phyloP scores from a whole-genome alignment of 2,113 vertebrate genomes.

The Leucopternis melanops region DNA sequence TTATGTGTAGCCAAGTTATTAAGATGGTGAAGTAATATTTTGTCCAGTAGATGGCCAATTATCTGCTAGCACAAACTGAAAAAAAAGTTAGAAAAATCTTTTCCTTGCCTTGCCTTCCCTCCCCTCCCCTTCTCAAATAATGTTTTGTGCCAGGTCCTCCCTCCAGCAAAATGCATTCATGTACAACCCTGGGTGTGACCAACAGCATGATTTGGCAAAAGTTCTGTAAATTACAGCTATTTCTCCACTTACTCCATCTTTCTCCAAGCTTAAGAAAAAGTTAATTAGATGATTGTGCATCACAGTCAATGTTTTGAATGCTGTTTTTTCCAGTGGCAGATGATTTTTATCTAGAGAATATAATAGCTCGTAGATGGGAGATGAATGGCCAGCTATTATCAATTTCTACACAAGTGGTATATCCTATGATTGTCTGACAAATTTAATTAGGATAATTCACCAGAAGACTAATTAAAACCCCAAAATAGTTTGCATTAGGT shows the following conservation, averaged over 20 bases:
- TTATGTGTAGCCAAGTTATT: not conserved
- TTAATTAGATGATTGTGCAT: conserved; percentile 10
- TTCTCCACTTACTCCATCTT: not conserved
- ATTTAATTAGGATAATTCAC: conserved; percentile 62
- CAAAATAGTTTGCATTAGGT: conserved; percentile 38
- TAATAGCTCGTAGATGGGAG: not conserved
- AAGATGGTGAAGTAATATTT: not conserved
- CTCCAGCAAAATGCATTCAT: not conserved
- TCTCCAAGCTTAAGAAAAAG: not conserved
- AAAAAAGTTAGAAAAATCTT: not conserved
- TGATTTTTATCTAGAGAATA: conserved; percentile 16
- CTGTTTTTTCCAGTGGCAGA: not conserved
- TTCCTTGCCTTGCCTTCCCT: not conserved
- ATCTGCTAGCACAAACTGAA: not conserved
- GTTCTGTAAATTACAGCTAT: not conserved
- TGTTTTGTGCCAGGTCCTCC: not conserved
- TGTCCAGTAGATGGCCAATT: conserved; percentile 27
- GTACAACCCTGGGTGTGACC: not conserved
- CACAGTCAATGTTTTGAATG: not conserved
- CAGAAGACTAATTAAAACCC: conserved; percentile 55
- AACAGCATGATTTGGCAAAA: not conserved
- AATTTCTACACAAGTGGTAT: not conserved
- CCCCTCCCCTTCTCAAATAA: not conserved
- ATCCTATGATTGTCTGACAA: conserved; percentile 34
- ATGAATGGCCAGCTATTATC: not conserved